Conservation (phyloP, 2,888 invertebrate genomes). For the Thelaira solivaga region DNA sequence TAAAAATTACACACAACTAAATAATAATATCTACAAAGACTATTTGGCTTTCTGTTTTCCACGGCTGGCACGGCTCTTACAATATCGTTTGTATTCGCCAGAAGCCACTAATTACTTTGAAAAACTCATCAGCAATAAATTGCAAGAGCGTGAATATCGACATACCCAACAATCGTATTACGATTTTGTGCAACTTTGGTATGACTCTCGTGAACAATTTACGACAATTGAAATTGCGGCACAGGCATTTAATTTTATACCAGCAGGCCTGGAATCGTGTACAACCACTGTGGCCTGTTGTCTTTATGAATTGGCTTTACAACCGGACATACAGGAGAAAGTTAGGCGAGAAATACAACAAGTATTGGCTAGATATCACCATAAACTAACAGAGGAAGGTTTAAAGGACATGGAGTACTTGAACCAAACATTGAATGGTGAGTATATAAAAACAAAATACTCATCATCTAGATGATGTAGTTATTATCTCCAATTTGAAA, state of each 20-base stretch:
- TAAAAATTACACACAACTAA: conserved; percentile 61
- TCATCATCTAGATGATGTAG: too few relatives aligned
- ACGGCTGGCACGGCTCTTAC: conserved; percentile 66
- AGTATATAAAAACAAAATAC: too few relatives aligned
- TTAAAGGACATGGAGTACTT: conserved; percentile 69
- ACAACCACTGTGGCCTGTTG: conserved; percentile 80
- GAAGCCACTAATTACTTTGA: conserved; percentile 69
- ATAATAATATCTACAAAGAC: conserved; percentile 65
- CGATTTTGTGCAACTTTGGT: conserved; percentile 80
- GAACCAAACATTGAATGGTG: conserved; percentile 73
- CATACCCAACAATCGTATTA: conserved; percentile 65
- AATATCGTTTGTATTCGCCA: conserved; percentile 64
- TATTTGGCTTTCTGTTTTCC: conserved; percentile 69
- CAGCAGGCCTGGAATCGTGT: conserved; percentile 81
- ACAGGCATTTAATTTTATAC: conserved; percentile 73
- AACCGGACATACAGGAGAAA: conserved; percentile 69
- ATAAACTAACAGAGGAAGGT: conserved; percentile 65
- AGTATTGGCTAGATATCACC: conserved; percentile 65
- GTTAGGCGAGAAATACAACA: conserved; percentile 67
- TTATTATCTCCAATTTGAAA: too few relatives aligned
- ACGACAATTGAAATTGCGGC: conserved; percentile 70
- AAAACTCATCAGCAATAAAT: conserved; percentile 66
- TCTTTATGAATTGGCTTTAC: conserved; percentile 72
- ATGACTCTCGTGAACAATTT: conserved; percentile 75
- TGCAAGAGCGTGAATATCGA: conserved; percentile 67